These are phyloP conservation scores for Leptodactylus fallax DNA, from an alignment of 2,797 vertebrate species.

Conservation along the genomic window DNA sequence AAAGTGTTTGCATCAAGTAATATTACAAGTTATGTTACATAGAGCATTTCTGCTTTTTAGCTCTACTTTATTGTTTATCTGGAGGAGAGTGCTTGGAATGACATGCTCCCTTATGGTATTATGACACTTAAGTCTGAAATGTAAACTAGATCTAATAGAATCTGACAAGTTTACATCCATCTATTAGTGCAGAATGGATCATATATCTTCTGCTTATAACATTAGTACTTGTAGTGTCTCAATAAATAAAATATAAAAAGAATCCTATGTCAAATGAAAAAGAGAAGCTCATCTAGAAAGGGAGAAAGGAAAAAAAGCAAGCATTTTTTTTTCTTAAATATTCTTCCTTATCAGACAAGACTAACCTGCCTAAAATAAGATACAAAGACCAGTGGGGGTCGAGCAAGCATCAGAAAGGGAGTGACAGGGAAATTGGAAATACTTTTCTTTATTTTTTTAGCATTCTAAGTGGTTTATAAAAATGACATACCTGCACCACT, in stretches of 20 bases:
- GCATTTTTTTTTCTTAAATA: too few relatives aligned
- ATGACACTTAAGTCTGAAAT: background rate
- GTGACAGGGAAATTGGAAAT: too few relatives aligned
- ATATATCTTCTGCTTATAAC: background rate
- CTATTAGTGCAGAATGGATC: background rate
- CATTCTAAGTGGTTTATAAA: too few relatives aligned
- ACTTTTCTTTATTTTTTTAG: too few relatives aligned
- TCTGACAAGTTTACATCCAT: conserved; percentile 15
- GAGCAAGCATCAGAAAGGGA: too few relatives aligned
- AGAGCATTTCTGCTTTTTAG: background rate
- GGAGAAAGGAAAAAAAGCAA: too few relatives aligned
- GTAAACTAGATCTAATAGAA: background rate
- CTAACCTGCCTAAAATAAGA: background rate
- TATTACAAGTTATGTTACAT: background rate
- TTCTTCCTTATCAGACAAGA: background rate
- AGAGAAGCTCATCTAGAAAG: background rate
- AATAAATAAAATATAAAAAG: background rate
- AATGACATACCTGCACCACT: too few relatives aligned
- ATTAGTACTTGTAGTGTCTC: background rate
- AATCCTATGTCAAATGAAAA: background rate
- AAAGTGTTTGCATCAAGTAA: background rate
- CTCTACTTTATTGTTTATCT: background rate
- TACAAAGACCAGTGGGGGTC: too few relatives aligned
- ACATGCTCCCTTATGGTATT: background rate
- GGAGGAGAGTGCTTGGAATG: background rate